Percentiles rank a stretch among this genome's conserved stretches.
These are phyloP conservation scores for Drepanosiphum platanoidis DNA, from an alignment of 2,888 invertebrate genomes.

Conservation along the genomic window DNA sequence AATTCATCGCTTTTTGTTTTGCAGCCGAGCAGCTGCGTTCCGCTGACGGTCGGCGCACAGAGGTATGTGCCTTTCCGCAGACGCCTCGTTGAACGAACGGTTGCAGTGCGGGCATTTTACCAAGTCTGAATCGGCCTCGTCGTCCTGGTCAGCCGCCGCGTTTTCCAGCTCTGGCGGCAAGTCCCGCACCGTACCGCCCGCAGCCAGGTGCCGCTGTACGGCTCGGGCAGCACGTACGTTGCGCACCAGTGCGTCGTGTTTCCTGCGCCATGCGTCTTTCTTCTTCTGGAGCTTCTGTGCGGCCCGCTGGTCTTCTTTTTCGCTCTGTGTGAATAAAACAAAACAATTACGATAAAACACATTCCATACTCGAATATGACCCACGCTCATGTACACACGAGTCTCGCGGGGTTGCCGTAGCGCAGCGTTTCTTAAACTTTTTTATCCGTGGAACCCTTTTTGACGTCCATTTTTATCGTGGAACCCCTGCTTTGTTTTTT, in stretches of 20 bases:
- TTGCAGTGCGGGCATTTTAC: slow-evolving; percentile 89
- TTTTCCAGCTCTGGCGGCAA: slow-evolving; percentile 89
- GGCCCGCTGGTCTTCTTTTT: slow-evolving; percentile 30
- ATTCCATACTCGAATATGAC: too few relatives aligned
- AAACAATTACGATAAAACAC: too few relatives aligned
- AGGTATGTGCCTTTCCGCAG: slow-evolving; percentile 91
- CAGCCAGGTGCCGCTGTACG: slow-evolving; percentile 80
- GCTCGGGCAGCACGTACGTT: slow-evolving; percentile 81
- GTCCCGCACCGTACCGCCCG: slow-evolving; percentile 87
- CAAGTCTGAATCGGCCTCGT: slow-evolving; percentile 89
- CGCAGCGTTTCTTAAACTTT: too few relatives aligned
- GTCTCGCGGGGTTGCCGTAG: too few relatives aligned
- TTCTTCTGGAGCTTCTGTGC: slow-evolving; percentile 60
- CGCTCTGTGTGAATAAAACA: not conserved
- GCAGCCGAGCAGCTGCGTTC: slow-evolving; percentile 68
- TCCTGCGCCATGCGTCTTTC: slow-evolving; percentile 86
- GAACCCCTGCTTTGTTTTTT: too few relatives aligned
- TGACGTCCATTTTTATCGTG: too few relatives aligned
- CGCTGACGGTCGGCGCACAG: slow-evolving; percentile 87
- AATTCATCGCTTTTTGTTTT: slow-evolving; percentile 45
- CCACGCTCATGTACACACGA: too few relatives aligned
- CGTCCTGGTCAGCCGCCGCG: slow-evolving; percentile 86
- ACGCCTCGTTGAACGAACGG: slow-evolving; percentile 83
- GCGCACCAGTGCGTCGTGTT: slow-evolving; percentile 92
- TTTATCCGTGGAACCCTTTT: too few relatives aligned